Evolutionary conservation across 2,113 vertebrate species (phyloP), one percentile per base, ranked within the genome.

Genomic region (Coptodon rendalli): DNA sequence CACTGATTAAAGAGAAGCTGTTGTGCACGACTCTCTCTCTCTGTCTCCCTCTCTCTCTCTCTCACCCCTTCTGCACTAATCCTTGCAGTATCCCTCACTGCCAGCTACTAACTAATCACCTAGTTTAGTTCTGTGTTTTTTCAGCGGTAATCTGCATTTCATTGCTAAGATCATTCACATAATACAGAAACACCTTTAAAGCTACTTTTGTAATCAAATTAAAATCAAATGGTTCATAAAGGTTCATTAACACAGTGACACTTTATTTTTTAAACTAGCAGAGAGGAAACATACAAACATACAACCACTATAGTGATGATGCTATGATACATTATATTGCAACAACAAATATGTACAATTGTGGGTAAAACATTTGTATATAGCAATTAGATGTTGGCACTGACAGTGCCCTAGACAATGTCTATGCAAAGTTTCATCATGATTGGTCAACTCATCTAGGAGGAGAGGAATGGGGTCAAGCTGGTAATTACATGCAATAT

Each of bases 1-100:
- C n/a, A 80, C 83, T 57, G 85, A 89, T 92, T 76, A 52, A 48
- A 59, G 84, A 91, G 76, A 85, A 45, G 78, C 83, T 56, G 59
- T 17, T 27, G 50, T 14, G 53, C 66, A 24, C 43, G 43, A 73
- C 78, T 81, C 85, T 24, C 66, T 43, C 29, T 29, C 63, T 9
- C 50, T 11, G 68, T 7, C 34, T 9, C 17, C 17, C 53, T 17
- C 76, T 16, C 24, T 31, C n/a, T 0, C 27, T 63, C 48, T 80
- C 71, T 68, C 54, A 56, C 87, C 66, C 85, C 84, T 2, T 22
- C 87, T 19, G 27, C 80, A 89, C 80, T 95, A 95, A 95, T 95
- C 95, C 93, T 88, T 53, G 56, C 87, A 81, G 81, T 85, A 89
- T 89, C 89, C 87, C 88, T 90, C 84, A 13, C 52, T 59, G 86